Evolutionary conservation across 2,888 invertebrate genomes (phyloP).

Genomic region (Oscheius sp.): DNA sequence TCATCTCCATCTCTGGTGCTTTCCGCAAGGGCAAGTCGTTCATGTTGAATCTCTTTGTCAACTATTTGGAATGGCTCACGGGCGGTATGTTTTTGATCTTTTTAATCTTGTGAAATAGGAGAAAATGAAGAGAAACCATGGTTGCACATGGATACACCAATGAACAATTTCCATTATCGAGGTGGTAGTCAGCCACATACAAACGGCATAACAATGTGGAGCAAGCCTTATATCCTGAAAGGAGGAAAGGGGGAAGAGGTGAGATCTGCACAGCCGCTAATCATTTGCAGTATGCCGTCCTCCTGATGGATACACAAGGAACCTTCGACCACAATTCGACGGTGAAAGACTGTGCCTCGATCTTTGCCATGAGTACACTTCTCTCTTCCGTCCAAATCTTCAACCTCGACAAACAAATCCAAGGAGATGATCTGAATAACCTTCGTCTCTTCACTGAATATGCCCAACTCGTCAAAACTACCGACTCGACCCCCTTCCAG

Average conservation of each 20-base stretch:
- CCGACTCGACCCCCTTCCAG: conserved; percentile 80
- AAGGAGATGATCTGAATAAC: conserved; percentile 94
- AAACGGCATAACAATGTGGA: conserved; percentile 93
- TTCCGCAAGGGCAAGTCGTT: conserved; percentile 24
- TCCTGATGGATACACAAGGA: conserved; percentile 90
- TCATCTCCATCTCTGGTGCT: conserved; percentile 82
- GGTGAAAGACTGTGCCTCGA: conserved; percentile 93
- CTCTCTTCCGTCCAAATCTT: conserved; percentile 84
- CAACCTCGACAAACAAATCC: conserved; percentile 92
- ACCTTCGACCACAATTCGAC: conserved; percentile 96
- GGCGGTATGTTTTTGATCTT: background rate
- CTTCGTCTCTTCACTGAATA: conserved; percentile 93
- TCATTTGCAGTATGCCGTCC: conserved; percentile 72
- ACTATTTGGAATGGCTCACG: conserved; percentile 86
- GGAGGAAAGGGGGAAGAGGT: conserved; percentile 71
- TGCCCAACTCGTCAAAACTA: conserved; percentile 82
- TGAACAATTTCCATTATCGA: conserved; percentile 42
- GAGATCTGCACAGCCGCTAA: background rate
- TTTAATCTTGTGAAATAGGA: background rate
- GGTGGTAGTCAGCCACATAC: conserved; percentile 59
- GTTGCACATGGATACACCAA: conserved; percentile 16
- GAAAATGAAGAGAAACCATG: background rate
- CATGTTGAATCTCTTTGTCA: conserved; percentile 85
- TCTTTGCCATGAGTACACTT: conserved; percentile 96
- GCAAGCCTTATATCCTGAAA: conserved; percentile 82